phyloP scores from a whole-genome alignment of 2,113 vertebrate species.

The Melospiza georgiana region DNA sequence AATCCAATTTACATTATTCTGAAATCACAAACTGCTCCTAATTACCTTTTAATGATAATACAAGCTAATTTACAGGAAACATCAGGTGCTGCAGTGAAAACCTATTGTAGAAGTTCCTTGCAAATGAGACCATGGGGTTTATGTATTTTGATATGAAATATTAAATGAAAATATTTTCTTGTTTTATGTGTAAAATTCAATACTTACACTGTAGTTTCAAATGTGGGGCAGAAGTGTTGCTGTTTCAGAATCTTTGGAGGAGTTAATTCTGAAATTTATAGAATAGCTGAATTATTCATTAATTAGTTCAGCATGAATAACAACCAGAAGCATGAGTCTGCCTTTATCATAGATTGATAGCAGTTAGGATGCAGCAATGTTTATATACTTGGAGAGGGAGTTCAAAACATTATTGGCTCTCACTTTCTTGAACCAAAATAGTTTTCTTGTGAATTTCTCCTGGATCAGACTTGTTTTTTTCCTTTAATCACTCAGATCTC shows the following conservation, averaged over 20 bases:
- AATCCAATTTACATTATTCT: constrained; percentile 42
- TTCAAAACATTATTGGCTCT: not conserved
- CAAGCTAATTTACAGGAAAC: constrained; percentile 28
- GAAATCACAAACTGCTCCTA: constrained; percentile 5
- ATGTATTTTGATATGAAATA: constrained; percentile 8
- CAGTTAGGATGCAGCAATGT: not conserved
- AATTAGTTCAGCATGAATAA: not conserved
- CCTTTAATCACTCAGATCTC: not conserved
- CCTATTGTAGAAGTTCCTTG: not conserved
- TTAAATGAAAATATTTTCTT: not conserved
- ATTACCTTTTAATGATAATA: constrained; percentile 32
- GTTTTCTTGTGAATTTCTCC: not conserved
- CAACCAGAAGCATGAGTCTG: not conserved
- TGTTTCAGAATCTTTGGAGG: not conserved
- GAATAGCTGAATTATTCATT: not conserved
- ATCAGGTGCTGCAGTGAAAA: not conserved
- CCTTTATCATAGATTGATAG: not conserved
- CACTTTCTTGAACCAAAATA: not conserved
- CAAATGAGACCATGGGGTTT: not conserved
- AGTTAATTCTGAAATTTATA: not conserved
- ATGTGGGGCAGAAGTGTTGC: not conserved
- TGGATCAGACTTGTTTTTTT: not conserved
- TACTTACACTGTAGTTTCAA: constrained; percentile 11
- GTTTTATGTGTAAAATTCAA: constrained; percentile 4
- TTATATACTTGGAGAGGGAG: not conserved